Evolutionary conservation across 1,140 invertebrate genomes (phyloP).

Genomic region (Drosophila teissieri): DNA sequence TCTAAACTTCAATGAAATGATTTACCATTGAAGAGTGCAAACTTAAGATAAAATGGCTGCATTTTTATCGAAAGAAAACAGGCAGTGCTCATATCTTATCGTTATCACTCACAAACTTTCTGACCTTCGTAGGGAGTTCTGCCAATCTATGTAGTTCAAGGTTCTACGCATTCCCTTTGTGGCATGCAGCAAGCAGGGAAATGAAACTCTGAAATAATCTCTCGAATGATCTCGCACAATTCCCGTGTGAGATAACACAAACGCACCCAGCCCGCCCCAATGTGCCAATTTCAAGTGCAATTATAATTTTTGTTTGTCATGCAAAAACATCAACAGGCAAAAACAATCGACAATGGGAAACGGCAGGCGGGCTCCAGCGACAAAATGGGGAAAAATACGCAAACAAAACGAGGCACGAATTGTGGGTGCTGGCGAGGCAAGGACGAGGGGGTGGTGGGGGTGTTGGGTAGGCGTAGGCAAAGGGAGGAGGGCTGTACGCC

Average conservation of each 20-base stretch:
- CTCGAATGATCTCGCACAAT: conserved; percentile 34
- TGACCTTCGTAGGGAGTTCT: conserved; percentile 30
- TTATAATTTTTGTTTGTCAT: conserved; percentile 82
- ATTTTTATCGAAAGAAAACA: neutral
- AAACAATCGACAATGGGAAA: conserved; percentile 57
- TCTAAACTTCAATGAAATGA: neutral
- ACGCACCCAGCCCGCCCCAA: neutral
- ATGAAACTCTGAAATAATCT: conserved; percentile 39
- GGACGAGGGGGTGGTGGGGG: neutral
- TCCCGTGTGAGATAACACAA: conserved; percentile 45
- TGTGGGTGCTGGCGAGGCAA: conserved; percentile 13
- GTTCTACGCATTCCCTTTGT: conserved; percentile 10
- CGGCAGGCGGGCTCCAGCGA: conserved; percentile 15
- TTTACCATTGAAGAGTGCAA: neutral
- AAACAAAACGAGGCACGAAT: conserved; percentile 53
- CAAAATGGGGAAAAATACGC: conserved; percentile 59
- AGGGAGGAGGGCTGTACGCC: conserved; percentile 31
- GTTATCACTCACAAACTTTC: conserved; percentile 8
- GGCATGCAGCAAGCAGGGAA: neutral
- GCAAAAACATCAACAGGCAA: conserved; percentile 69
- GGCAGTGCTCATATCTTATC: conserved; percentile 27
- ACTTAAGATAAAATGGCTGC: neutral
- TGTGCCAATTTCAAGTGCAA: conserved; percentile 78
- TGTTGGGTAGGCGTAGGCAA: neutral
- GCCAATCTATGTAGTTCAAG: conserved; percentile 46